Evolutionary conservation across 2,797 vertebrate genomes (phyloP), one percentile per base, ranked within the genome.

Genomic region (Kryptopterus vitreolus): DNA sequence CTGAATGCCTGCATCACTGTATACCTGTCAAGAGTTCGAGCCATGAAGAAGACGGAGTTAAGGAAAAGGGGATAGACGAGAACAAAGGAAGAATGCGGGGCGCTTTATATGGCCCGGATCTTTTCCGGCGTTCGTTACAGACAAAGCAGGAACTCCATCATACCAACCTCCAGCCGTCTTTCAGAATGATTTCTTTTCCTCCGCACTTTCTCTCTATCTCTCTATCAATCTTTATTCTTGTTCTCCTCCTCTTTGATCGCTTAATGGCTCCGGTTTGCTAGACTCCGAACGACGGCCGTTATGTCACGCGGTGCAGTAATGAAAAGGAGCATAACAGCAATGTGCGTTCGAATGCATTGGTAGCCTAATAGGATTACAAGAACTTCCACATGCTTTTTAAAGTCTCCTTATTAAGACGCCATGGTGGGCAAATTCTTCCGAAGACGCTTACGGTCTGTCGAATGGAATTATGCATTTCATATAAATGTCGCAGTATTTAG

Each of bases 331-430:
- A 72, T 71, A 82, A 52, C 53, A 52, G 8, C 26, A 61, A 70
- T 77, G 66, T 59, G 52, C 52, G 77, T 85, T 83, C 50, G 57
- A 55, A 81, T 83, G 79, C 69, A 73, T 76, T 81, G 73, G 55
- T 50, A 33, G 61, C 46, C n/a, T 66, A 81, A 72, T 76, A 81
- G n/a, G 38, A 61, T 52, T 69, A 68, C 8, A 10, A 35, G 68
- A 63, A 24, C n/a, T 38, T 48, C 72, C 62, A 52, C 66, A 69
- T 77, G 55, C 29, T 76, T 31, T 38, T 18, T 46, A 31, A 70
- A 52, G 33, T 20, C 8, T n/a, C 55, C 35, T 24, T 43, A 74
- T 59, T 59, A 43, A 46, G 55, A 74, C 12, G 71, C n/a, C n/a
- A 26, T 15, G 43, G 55, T 59, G 35, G 58, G 53, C 33, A 59